Conservation (phyloP, 2,113 vertebrate genomes). For the Copsychus sechellarum region DNA sequence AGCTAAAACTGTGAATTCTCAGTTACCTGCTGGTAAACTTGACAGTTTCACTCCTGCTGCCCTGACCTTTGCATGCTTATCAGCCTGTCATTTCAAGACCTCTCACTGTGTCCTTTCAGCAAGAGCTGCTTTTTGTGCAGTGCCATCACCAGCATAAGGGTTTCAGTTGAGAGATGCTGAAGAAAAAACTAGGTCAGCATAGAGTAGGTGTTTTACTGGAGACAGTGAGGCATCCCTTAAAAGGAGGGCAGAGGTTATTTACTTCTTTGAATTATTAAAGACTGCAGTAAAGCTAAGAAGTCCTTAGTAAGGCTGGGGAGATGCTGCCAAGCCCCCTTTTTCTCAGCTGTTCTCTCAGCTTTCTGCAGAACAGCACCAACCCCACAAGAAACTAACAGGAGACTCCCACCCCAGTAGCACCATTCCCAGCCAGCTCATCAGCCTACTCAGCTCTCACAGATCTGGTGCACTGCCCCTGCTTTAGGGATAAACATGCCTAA, state of each 20-base stretch:
- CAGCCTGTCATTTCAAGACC: neutral
- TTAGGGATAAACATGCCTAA: fast-evolving
- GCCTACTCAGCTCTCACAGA: neutral
- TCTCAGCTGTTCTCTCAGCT: neutral
- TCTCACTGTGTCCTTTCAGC: neutral
- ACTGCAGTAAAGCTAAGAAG: neutral
- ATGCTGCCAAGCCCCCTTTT: neutral
- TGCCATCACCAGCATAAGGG: neutral
- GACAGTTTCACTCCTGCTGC: neutral
- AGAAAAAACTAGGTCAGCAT: neutral
- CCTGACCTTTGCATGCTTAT: neutral
- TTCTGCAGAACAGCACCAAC: neutral
- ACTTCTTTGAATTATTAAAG: neutral
- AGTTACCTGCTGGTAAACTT: neutral
- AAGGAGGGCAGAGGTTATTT: neutral
- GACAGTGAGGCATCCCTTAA: neutral
- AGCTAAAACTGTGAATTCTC: neutral
- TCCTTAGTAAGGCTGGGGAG: neutral
- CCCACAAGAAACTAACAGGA: neutral
- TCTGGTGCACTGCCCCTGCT: fast-evolving
- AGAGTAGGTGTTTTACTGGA: neutral
- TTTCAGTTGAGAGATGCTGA: neutral
- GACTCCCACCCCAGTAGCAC: neutral
- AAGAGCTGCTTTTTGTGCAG: neutral
- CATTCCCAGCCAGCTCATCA: neutral